phyloP scores from a whole-genome alignment of 2,888 invertebrate species.

The Embidobia sp. region DNA sequence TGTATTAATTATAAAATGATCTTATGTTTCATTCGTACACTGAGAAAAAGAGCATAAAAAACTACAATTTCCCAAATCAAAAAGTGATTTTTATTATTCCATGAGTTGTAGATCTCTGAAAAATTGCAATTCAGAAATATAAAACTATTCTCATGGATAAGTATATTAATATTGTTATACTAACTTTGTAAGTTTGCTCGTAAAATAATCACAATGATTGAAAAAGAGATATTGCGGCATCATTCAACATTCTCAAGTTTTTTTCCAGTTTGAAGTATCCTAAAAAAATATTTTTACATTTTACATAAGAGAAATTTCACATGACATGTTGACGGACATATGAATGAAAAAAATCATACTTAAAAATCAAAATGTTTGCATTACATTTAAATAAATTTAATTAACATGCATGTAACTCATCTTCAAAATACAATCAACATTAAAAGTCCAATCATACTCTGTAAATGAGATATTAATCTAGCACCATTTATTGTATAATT shows the following conservation, averaged over 20 bases:
- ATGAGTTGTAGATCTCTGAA: background rate
- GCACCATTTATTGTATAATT: conserved; percentile 5
- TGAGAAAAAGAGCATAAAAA: conserved; percentile 9
- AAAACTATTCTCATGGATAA: conserved; percentile 3
- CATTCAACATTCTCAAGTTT: too few species aligned
- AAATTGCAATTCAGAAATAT: background rate
- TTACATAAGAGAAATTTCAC: too few species aligned
- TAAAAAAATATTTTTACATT: too few species aligned
- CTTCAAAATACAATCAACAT: background rate
- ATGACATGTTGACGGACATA: background rate
- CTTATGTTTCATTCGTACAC: conserved; percentile 24
- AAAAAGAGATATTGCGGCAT: too few species aligned
- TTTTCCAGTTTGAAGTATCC: too few species aligned
- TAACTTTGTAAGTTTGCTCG: background rate
- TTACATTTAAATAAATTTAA: background rate
- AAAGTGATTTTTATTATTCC: conserved; percentile 17
- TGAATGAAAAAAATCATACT: background rate
- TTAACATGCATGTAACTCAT: background rate
- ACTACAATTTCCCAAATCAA: conserved; percentile 20
- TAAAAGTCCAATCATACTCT: background rate
- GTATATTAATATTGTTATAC: too few species aligned
- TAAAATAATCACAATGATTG: too few species aligned
- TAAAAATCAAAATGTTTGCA: background rate
- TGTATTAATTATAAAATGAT: too few species aligned
- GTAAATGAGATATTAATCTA: background rate